phyloP scores from a whole-genome alignment of 2,797 vertebrate species.

The Anabacerthia variegaticeps region DNA sequence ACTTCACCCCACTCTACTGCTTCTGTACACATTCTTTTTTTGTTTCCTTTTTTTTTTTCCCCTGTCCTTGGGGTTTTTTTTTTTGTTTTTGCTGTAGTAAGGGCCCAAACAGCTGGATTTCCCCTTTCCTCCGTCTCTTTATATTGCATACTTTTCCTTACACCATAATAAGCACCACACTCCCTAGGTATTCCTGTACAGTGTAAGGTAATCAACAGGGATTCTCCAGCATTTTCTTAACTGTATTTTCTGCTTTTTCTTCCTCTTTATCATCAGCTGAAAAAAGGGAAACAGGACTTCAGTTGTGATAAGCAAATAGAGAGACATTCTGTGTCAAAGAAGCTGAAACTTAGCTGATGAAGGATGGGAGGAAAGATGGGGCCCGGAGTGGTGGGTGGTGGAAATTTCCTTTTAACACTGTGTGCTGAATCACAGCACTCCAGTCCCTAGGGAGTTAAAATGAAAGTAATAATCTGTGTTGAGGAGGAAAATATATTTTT shows the following conservation, averaged over 20 bases:
- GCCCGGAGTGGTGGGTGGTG: neutral
- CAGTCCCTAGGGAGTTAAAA: neutral
- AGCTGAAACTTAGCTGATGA: neutral
- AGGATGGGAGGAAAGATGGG: neutral
- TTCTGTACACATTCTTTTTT: neutral
- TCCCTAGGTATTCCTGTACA: neutral
- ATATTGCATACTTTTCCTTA: neutral
- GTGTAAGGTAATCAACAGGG: neutral
- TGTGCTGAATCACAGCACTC: neutral
- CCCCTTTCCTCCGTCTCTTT: neutral
- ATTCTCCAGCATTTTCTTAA: neutral
- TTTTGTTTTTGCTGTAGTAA: neutral
- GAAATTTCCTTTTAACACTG: neutral
- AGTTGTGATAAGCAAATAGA: neutral
- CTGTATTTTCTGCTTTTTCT: neutral
- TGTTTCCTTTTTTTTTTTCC: neutral
- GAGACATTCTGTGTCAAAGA: neutral
- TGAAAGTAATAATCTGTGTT: neutral
- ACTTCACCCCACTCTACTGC: neutral
- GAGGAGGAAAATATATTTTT: neutral
- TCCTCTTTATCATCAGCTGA: neutral
- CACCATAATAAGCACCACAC: neutral
- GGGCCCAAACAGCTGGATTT: neutral
- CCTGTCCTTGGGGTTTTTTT: neutral
- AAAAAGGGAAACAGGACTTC: neutral